Percentiles rank a stretch among this genome's conserved stretches.
Evolutionary conservation across 2,113 vertebrate genomes (phyloP).

Genomic region (Marmota monax): DNA sequence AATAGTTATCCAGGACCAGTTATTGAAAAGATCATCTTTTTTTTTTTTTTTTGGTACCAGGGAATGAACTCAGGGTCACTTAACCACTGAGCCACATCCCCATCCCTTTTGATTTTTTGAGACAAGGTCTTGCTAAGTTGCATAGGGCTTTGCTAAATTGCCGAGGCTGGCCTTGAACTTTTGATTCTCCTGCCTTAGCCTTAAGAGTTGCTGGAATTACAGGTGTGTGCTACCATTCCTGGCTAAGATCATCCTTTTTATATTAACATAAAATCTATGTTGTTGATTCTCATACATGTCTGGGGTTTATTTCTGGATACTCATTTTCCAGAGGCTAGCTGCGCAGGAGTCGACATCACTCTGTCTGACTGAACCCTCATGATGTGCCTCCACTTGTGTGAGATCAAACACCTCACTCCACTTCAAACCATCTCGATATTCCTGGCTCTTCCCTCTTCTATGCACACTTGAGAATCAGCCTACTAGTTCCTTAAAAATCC

Average conservation of each 20-base stretch:
- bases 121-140: too few relatives aligned
- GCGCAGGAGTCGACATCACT: neutral
- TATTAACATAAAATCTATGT: neutral
- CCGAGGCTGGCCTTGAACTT: too few relatives aligned
- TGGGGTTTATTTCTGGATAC: neutral
- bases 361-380: neutral
- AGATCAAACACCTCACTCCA: too few relatives aligned
- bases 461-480: neutral
- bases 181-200: too few relatives aligned
- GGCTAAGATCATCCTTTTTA: neutral
- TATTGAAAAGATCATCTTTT: neutral
- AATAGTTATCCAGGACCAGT: neutral
- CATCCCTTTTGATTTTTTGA: too few relatives aligned
- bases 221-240: too few relatives aligned
- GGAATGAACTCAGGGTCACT: too few relatives aligned
- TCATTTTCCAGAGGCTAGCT: neutral
- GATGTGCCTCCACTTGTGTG: neutral
- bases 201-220: too few relatives aligned
- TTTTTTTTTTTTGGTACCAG: too few relatives aligned
- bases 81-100: too few relatives aligned
- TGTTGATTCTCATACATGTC: neutral
- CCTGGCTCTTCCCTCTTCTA: neutral
- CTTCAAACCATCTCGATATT: neutral
- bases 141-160: too few relatives aligned
- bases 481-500: neutral